phyloP scores from a whole-genome alignment of 30 jellyfish, hydroid and myxozoan species.

The Hydractinia symbiolongicarpus region DNA sequence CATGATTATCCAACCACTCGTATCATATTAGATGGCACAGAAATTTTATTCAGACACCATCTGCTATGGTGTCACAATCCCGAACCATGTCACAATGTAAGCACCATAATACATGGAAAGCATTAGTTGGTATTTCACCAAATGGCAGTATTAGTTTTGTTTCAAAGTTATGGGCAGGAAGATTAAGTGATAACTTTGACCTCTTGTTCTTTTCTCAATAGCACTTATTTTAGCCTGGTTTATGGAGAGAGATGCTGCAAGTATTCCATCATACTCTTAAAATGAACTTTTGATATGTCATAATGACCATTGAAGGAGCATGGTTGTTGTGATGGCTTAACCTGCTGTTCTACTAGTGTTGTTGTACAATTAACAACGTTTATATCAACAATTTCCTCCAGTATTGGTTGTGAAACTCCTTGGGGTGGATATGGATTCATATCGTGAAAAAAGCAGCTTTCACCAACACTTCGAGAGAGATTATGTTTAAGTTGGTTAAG shows the following conservation, averaged over 20 bases:
- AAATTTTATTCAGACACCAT: too few relatives aligned
- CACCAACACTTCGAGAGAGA: too few relatives aligned
- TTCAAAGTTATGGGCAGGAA: too few relatives aligned
- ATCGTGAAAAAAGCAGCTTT: slow-evolving; percentile 9
- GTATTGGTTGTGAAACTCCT: slow-evolving; percentile 4
- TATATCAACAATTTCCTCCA: slow-evolving; percentile 3
- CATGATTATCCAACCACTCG: too few relatives aligned
- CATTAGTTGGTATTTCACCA: too few relatives aligned
- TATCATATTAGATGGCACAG: too few relatives aligned
- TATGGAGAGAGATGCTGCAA: neutral
- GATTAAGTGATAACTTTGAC: too few relatives aligned
- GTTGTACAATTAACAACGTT: neutral
- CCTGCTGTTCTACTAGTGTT: slow-evolving; percentile 10
- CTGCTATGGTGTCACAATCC: too few relatives aligned
- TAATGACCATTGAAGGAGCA: slow-evolving; percentile 1
- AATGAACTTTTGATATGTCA: slow-evolving; percentile 4
- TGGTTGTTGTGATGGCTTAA: slow-evolving; percentile 4
- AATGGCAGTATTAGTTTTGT: too few relatives aligned
- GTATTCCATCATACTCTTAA: neutral
- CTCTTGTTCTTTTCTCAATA: slow-evolving; percentile 3
- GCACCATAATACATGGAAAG: too few relatives aligned
- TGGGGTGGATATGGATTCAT: slow-evolving; percentile 11
- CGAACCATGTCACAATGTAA: too few relatives aligned
- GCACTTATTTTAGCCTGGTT: slow-evolving; percentile 9
- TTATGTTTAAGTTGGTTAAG: slow-evolving; percentile 2